A percentile compares a stretch with the other conserved stretches of the same genome.
phyloP scores from a whole-genome alignment of 2,797 vertebrate genomes.

The Denticeps clupeoides region DNA sequence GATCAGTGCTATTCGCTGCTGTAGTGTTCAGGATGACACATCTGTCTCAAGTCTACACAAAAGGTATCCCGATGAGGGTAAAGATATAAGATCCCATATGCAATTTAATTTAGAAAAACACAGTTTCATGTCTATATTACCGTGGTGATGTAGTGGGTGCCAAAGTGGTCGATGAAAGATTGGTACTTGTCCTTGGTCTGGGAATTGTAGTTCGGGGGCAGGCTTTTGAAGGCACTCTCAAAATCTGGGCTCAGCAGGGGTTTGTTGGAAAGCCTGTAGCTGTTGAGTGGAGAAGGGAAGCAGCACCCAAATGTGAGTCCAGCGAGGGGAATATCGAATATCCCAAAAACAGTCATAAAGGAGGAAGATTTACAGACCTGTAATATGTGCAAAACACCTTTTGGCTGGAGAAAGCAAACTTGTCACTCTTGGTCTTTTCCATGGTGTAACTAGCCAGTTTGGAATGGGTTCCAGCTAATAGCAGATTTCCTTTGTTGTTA shows the following conservation, averaged over 20 bases:
- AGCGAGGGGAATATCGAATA: too few species aligned
- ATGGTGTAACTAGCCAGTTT: slow-evolving; percentile 25
- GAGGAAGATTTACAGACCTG: slow-evolving; percentile 21
- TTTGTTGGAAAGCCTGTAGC: slow-evolving; percentile 28
- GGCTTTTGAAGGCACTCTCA: slow-evolving; percentile 9
- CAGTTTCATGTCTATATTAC: slow-evolving; percentile 3
- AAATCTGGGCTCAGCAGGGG: slow-evolving; percentile 29
- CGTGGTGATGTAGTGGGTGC: slow-evolving; percentile 44
- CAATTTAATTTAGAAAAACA: not conserved
- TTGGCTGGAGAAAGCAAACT: slow-evolving; percentile 41
- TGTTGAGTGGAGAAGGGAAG: slow-evolving; percentile 8
- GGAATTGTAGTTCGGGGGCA: slow-evolving; percentile 27
- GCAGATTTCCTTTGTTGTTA: not conserved
- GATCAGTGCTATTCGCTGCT: too few species aligned
- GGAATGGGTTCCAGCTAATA: slow-evolving; percentile 38
- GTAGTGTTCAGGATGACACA: too few species aligned
- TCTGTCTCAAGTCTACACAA: too few species aligned
- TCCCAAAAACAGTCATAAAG: not conserved
- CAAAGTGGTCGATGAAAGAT: slow-evolving; percentile 38
- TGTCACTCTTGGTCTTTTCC: slow-evolving; percentile 43
- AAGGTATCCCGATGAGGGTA: too few species aligned
- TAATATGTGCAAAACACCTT: slow-evolving; percentile 36
- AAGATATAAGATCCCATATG: too few species aligned
- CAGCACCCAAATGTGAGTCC: too few species aligned
- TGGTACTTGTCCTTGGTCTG: slow-evolving; percentile 5